Conservation (phyloP, 1,140 invertebrate genomes). For the Holotrichia oblita region DNA sequence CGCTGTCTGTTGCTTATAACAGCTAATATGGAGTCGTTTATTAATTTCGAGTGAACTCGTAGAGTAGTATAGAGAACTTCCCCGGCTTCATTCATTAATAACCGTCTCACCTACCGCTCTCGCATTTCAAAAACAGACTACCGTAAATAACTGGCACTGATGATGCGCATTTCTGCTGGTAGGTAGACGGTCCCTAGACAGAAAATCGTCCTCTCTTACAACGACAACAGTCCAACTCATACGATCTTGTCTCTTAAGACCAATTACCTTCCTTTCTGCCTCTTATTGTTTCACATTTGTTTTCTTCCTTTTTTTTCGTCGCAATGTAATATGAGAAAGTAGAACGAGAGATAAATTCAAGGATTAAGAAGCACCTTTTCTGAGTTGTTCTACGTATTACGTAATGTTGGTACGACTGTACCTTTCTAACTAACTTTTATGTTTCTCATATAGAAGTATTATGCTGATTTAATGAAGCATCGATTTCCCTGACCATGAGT, state of each 20-base stretch:
- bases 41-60: constrained; percentile 60
- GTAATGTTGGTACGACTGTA: too few species aligned
- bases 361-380: too few species aligned
- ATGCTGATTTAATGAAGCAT: too few species aligned
- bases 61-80: constrained; percentile 45
- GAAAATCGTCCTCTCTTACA: neutral
- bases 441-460: too few species aligned
- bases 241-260: neutral
- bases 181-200: constrained; percentile 32
- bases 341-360: neutral
- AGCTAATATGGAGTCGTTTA: constrained; percentile 62
- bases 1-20: constrained; percentile 62
- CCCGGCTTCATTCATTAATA: constrained; percentile 59
- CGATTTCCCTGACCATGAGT: too few species aligned
- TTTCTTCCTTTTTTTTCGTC: neutral
- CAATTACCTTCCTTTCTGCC: neutral
- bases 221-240: neutral
- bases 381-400: too few species aligned
- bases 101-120: constrained; percentile 57
- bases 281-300: constrained; percentile 3
- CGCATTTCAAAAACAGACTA: constrained; percentile 60
- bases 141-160: constrained; percentile 58
- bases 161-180: constrained; percentile 51
- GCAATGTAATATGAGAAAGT: neutral
- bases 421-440: too few species aligned